phyloP scores from a whole-genome alignment of 2,888 invertebrate species.

The Escarpia spicata region DNA sequence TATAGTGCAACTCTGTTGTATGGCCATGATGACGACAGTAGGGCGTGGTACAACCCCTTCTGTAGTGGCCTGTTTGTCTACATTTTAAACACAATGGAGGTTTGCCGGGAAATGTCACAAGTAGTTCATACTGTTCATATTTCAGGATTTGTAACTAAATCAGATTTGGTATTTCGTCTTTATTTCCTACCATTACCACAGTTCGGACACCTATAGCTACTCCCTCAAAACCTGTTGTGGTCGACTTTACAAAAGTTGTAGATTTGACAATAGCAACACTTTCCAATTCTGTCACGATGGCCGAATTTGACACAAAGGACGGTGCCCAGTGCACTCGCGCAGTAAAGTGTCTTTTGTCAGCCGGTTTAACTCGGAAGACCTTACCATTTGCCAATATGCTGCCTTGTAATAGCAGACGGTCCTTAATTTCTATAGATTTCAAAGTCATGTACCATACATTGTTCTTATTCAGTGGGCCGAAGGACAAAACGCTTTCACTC shows the following conservation, averaged over 20 bases:
- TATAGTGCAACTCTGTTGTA: too few species aligned
- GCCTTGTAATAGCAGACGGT: not conserved
- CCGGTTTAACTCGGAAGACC: not conserved
- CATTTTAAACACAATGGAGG: not conserved
- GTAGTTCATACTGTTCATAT: not conserved
- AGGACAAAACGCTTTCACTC: not conserved
- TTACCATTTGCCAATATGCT: not conserved
- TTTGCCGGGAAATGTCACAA: not conserved
- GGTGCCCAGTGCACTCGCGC: not conserved
- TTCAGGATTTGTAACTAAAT: not conserved
- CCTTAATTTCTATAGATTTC: not conserved
- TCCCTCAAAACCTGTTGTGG: not conserved
- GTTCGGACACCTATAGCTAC: not conserved
- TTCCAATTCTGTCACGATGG: not conserved
- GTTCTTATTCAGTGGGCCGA: constrained; percentile 13
- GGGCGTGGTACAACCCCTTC: too few species aligned
- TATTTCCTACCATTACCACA: not conserved
- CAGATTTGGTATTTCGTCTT: not conserved
- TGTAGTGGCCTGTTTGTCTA: too few species aligned
- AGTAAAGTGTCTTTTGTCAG: not conserved
- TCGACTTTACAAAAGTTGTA: not conserved
- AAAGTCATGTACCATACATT: not conserved
- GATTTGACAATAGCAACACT: too few species aligned
- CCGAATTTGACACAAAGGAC: not conserved
- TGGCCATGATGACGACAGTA: too few species aligned